Percentiles rank a stretch among this genome's conserved stretches.
Evolutionary conservation across 2,888 invertebrate genomes (phyloP).

Genomic region (Rhagophthalmus giganteus): DNA sequence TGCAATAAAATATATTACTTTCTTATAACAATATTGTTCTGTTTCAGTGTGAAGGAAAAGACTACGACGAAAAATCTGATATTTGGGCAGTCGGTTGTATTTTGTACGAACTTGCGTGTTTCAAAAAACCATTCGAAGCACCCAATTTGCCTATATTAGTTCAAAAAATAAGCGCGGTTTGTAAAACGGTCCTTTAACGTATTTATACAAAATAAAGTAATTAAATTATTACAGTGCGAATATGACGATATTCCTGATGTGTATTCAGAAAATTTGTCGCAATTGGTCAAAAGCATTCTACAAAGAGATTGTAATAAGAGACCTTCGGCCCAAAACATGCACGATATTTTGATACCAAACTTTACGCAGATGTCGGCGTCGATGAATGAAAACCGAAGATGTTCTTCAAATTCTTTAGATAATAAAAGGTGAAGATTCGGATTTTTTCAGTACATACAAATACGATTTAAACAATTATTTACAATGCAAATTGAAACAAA

Average conservation of each 20-base stretch:
- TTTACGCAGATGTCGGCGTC: constrained; percentile 37
- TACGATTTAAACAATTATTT: too few relatives aligned
- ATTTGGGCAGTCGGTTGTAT: constrained; percentile 80
- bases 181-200: background rate
- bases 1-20: too few relatives aligned
- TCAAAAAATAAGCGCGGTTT: constrained; percentile 71
- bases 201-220: too few relatives aligned
- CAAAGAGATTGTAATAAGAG: constrained; percentile 64
- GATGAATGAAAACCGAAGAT: constrained; percentile 8
- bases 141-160: constrained; percentile 72
- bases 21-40: too few relatives aligned
- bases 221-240: constrained; percentile 64
- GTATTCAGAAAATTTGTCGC: constrained; percentile 66
- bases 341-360: constrained; percentile 59
- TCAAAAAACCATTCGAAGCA: constrained; percentile 73
- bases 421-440: constrained; percentile 10
- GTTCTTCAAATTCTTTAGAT: constrained; percentile 17
- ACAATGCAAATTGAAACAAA: background rate
- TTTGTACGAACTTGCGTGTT: constrained; percentile 72
- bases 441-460: too few relatives aligned
- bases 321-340: constrained; percentile 65
- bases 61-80: constrained; percentile 76
- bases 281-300: constrained; percentile 64
- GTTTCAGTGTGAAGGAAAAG: constrained; percentile 71
- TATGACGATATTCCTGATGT: constrained; percentile 67